phyloP scores from a whole-genome alignment of 2,797 vertebrate genomes.

The Tolypeutes matacus region DNA sequence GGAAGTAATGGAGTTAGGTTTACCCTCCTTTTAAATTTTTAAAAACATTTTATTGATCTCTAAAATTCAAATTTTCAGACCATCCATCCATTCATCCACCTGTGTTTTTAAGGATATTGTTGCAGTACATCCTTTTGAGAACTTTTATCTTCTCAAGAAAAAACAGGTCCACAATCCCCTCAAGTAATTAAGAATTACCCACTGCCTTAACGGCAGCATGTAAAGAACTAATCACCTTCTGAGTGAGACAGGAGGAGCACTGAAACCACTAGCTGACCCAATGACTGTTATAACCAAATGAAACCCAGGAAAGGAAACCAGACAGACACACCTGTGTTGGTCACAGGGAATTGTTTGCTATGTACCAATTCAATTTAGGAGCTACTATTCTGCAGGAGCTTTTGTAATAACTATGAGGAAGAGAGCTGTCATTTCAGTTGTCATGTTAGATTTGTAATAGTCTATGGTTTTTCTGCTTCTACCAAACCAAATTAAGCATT shows the following conservation, averaged over 20 bases:
- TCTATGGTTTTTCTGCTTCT: neutral
- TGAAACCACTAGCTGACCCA: conserved; percentile 14
- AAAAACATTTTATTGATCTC: neutral
- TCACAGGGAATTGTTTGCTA: neutral
- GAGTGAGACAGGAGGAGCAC: conserved; percentile 60
- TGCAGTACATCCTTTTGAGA: neutral
- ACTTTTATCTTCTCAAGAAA: conserved; percentile 29
- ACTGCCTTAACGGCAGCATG: neutral
- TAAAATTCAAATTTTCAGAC: conserved; percentile 14
- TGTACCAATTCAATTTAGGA: neutral
- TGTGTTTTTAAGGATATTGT: neutral
- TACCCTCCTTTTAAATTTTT: neutral
- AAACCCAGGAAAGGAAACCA: conserved; percentile 47
- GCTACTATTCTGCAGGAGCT: neutral
- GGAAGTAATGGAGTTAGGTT: neutral
- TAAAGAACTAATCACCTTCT: neutral
- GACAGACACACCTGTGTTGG: conserved; percentile 53
- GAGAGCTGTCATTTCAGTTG: neutral
- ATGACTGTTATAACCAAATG: conserved; percentile 10
- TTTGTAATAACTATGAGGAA: neutral
- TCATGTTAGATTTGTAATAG: neutral
- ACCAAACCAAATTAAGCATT: conserved; percentile 6
- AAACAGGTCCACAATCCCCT: neutral
- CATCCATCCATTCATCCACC: neutral
- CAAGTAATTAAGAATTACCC: neutral